Evolutionary conservation across 1,140 invertebrate genomes (phyloP).

Genomic region (Lepidurus arcticus): DNA sequence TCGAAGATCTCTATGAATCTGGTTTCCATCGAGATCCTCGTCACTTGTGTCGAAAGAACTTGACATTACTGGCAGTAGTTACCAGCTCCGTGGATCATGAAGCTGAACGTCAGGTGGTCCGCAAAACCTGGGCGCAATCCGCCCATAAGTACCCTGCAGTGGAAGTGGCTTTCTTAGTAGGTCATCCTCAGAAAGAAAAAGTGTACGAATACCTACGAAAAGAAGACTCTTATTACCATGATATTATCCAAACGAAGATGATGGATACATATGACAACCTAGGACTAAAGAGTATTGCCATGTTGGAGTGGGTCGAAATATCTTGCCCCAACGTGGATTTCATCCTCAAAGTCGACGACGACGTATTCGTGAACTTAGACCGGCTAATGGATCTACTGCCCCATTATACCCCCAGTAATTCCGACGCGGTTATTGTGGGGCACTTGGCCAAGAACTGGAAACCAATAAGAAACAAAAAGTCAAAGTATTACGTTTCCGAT

Average conservation of each 20-base stretch:
- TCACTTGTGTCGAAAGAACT: neutral
- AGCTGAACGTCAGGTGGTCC: conserved; percentile 50
- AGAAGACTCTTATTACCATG: conserved; percentile 57
- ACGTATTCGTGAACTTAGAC: conserved; percentile 62
- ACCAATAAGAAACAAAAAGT: neutral
- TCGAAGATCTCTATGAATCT: neutral
- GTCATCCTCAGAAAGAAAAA: conserved; percentile 2
- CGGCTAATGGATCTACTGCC: neutral
- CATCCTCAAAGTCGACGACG: conserved; percentile 71
- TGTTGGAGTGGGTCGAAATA: conserved; percentile 70
- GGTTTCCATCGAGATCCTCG: neutral
- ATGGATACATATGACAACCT: conserved; percentile 73
- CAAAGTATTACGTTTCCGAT: neutral
- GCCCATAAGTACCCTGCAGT: conserved; percentile 37
- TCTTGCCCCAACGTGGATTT: conserved; percentile 60
- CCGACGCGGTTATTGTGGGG: neutral
- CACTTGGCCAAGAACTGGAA: neutral
- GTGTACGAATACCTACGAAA: conserved; percentile 38
- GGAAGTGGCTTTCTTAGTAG: conserved; percentile 12
- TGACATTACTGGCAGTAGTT: neutral
- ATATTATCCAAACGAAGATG: conserved; percentile 74
- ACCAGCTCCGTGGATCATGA: neutral
- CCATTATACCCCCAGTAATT: neutral
- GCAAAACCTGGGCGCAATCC: conserved; percentile 58
- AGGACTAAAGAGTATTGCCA: conserved; percentile 80